Base-by-base conservation (phyloP, 2,113 vertebrate genomes). In the Erythrolamprus reginae region DNA sequence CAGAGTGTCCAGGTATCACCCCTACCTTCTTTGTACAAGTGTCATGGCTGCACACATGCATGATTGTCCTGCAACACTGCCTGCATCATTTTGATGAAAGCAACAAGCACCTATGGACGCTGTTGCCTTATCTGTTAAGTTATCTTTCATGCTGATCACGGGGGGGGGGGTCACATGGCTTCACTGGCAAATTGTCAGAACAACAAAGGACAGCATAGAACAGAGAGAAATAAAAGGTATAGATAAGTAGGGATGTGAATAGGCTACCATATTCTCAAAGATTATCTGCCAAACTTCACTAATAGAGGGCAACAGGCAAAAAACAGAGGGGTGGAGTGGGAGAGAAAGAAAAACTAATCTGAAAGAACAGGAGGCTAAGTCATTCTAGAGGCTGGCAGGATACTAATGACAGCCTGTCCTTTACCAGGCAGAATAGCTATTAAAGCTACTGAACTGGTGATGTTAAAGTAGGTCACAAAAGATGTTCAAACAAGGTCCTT, bases 361-460 rank as follows among this genome's bases (percentile, higher is more conserved):
- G 61, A 23, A 26, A 86, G 85, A 52, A 28, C 26, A 55, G 45
- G 38, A 48, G 33, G 26, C 61, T 51, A 90, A 48, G 88, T 85
- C 38, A 33, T 52, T 86, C 56, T 82, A 24, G 21, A 86, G 56
- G 21, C 82, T 77, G 50, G 87, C n/a, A 89, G 82, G 58, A 52
- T 83, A 92, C 58, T 92, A 86, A 92, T 89, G 88, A 89, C 85
- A 82, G 70, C 13, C 88, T 48, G 50, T 51, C 21, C 1, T 89
- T 89, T 87, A 89, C 45, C 10, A 52, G 86, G 88, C 58, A 65
- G 48, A 52, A 58, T 45, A 82, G 65, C 45, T 56, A 84, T 55
- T 17, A 45, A 47, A n/a, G 58, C 61, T 82, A 51, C 23, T 17
- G 65, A 86, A 86, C 10, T 21, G 42, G 50, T n/a, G 53, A 15